Base-by-base conservation (phyloP, 1,140 invertebrate species). In the Pygmarrhopalites habei region DNA sequence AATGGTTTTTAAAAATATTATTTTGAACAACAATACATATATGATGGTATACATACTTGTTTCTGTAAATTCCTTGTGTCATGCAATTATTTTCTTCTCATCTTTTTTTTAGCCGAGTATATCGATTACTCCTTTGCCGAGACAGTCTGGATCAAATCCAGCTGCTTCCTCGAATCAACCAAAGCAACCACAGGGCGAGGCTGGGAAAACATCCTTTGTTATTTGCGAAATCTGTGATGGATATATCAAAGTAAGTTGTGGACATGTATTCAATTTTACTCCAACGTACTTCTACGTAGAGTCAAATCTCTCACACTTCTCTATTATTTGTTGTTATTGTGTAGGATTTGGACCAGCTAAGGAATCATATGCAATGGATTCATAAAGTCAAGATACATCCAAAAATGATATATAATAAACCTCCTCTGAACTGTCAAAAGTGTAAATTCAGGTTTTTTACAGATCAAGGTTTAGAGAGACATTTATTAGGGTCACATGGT, bases 361-460 rank as follows among this genome's bases (percentile, higher is more conserved):
- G 90, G 65, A 93, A 92, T 76, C 92, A 95, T 73, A 95, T 95
- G 92, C 89, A 92, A 72, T 93, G 90, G 89, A 92, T 93, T 73
- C 92, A 94, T 74, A 93, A 94, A 83, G 90, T 94, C 56, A 94
- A 94, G 78, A 94, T 94, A 73, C 91, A 94, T 80, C 91, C 90
- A 64, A 94, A 94, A 78, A 94, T 94, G 91, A 92, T 94, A 65
- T 90, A 92, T 74, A 93, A 92, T 77, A 80, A 90, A 77, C 91
- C 92, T 64, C 92, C 92, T 32, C 79, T 96, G 58, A 95, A 95
- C 75, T 96, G 92, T 76, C 91, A 94, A 75, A 94, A 95, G 75
- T 96, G 93, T 82, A 89, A 95, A 77, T 94, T 92, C 76, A 76
- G 86, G 58, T 88, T 88, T 75, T 88, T 87, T 73, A 87, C 86